Conservation (phyloP, 2,888 invertebrate genomes). For the Cryptocheilus praepositus region DNA sequence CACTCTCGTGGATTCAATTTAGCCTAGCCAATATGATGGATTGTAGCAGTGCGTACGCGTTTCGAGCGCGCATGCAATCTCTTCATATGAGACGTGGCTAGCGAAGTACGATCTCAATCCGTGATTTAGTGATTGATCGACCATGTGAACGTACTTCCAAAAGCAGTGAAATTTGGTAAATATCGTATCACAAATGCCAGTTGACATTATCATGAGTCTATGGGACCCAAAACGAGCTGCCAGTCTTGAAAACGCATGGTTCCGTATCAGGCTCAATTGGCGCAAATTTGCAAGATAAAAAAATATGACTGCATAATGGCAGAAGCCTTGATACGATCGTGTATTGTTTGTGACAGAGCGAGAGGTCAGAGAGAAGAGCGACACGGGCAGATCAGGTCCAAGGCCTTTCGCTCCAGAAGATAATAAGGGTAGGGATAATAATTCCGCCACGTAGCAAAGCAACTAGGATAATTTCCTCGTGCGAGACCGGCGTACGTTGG, state of each 20-base stretch:
- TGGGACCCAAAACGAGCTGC: too few species aligned
- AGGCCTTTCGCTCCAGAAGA: slow-evolving; percentile 14
- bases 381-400: not conserved
- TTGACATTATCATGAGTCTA: too few species aligned
- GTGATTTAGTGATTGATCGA: not conserved
- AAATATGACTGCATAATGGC: too few species aligned
- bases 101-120: slow-evolving; percentile 9
- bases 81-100: slow-evolving; percentile 46
- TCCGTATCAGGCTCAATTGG: too few species aligned
- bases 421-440: slow-evolving; percentile 35
- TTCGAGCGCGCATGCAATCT: slow-evolving; percentile 36
- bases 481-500: slow-evolving; percentile 17
- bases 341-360: not conserved
- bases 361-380: too few species aligned
- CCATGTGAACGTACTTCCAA: too few species aligned
- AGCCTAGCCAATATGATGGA: slow-evolving; percentile 21
- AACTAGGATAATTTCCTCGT: slow-evolving; percentile 50
- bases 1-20: slow-evolving; percentile 32
- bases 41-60: slow-evolving; percentile 21
- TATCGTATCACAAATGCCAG: too few species aligned
- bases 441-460: slow-evolving; percentile 37
- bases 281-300: too few species aligned
- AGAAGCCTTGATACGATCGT: too few species aligned
- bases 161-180: too few species aligned
- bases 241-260: too few species aligned